Conservation (phyloP, 2,888 invertebrate genomes). For the Aphidius colemani region DNA sequence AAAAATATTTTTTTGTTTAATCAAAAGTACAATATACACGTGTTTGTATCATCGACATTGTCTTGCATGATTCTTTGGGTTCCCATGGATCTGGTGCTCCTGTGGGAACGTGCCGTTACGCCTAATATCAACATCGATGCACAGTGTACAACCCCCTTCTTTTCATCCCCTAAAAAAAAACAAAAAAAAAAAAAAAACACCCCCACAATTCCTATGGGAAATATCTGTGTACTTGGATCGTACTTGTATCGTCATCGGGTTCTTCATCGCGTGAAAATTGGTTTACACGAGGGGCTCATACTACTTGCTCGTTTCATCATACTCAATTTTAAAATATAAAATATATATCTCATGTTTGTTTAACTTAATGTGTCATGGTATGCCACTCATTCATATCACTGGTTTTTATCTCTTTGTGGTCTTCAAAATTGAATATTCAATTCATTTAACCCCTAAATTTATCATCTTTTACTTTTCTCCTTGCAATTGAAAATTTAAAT, state of each 20-base stretch:
- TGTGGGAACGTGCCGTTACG: constrained; percentile 49
- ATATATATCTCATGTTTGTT: background rate
- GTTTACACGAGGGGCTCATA: constrained; percentile 48
- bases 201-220: constrained; percentile 57
- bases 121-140: constrained; percentile 21
- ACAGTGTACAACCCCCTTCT: constrained; percentile 13
- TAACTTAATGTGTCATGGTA: constrained; percentile 10
- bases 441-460: too few species aligned
- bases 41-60: too few species aligned
- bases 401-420: constrained; percentile 5
- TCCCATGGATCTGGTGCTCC: constrained; percentile 48
- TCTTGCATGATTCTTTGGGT: constrained; percentile 29
- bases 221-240: constrained; percentile 47
- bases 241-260: constrained; percentile 43
- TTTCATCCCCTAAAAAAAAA: constrained; percentile 11
- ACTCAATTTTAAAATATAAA: background rate
- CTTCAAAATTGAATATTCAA: too few species aligned
- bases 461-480: too few species aligned
- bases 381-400: background rate
- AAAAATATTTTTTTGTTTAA: constrained; percentile 16
- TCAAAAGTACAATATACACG: constrained; percentile 16
- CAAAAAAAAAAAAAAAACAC: background rate
- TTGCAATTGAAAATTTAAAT: too few species aligned
- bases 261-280: constrained; percentile 58
- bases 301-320: constrained; percentile 19